A percentile compares a stretch with the other conserved stretches of the same genome.
These are phyloP conservation scores for Aspidiotus rigidus DNA, from an alignment of 2,888 invertebrate species.

Conservation along the genomic window DNA sequence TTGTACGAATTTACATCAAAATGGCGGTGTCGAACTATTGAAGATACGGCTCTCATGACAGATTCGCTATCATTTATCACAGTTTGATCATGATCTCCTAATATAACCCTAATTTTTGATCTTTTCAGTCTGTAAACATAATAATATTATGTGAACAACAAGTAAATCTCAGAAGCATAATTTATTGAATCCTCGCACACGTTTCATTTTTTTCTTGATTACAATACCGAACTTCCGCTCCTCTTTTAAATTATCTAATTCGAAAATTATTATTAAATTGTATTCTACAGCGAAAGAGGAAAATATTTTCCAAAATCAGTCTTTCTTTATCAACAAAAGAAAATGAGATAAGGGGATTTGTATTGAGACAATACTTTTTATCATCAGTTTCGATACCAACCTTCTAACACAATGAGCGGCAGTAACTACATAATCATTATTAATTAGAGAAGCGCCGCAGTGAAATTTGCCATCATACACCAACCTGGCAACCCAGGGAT, in stretches of 20 bases:
- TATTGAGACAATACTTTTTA: background rate
- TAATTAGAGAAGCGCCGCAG: conserved; percentile 74
- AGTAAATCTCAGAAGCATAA: background rate
- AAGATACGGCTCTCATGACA: conserved; percentile 69
- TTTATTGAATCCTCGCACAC: background rate
- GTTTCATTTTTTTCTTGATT: too few species aligned
- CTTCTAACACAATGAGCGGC: conserved; percentile 79
- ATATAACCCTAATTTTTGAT: conserved; percentile 69
- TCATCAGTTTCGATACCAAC: conserved; percentile 43
- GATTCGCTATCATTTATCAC: conserved; percentile 69
- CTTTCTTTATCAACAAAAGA: too few species aligned
- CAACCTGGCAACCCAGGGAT: conserved; percentile 78
- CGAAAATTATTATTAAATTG: too few species aligned
- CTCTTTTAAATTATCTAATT: too few species aligned
- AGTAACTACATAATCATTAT: conserved; percentile 73
- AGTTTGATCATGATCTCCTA: conserved; percentile 77
- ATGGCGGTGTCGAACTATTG: conserved; percentile 67
- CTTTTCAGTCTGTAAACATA: conserved; percentile 56
- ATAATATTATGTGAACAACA: background rate
- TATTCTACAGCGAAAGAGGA: too few species aligned
- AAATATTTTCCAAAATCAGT: too few species aligned
- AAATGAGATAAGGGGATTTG: too few species aligned
- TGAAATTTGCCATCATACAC: conserved; percentile 83
- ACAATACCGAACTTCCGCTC: too few species aligned
- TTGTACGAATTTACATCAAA: conserved; percentile 79